Evolutionary conservation across 2,113 vertebrate species (phyloP), one percentile per base, ranked within the genome.

Genomic region (Mohoua ochrocephala): DNA sequence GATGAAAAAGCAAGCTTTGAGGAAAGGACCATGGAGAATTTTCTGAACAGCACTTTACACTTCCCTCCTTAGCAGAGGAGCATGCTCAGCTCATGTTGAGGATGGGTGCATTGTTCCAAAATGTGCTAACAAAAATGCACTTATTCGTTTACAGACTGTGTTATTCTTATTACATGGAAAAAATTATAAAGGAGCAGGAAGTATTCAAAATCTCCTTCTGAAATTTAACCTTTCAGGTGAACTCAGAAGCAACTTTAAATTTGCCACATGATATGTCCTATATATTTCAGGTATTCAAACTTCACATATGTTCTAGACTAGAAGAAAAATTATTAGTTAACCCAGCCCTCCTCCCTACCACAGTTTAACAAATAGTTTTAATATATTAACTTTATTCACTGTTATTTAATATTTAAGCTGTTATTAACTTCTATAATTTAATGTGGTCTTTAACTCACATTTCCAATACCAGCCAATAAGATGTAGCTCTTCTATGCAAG

Each of bases 61-160:
- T 64, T 86, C 27, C 8, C 13, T 91, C 26, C 24, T 33, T 49
- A 59, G 30, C 33, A 86, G 21, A 57, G 15, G 5, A 57, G 23
- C 30, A 20, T 0, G 0, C 27, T 39, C 11, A 59, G 22, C 18
- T 73, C 18, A 8, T 15, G 15, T 0, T 21, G 35, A 78, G 26
- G 47, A 49, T 16, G 14, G 2, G 14, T 23, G 8, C 21, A 8
- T 7, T 26, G 13, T 3, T 69, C 31, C 56, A 78, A 91, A 91
- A 52, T 6, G 7, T 1, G 3, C 22, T 56, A 41, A 8, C 49
- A 95, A 82, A 91, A 91, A 50, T 37, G 60, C 6, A 37, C 5
- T 30, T 37, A 44, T 5, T 56, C 15, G 1, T 68, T 75, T 57
- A 84, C 8, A 81, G 52, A 71, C 10, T 28, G 11, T 3, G 1